These are phyloP conservation scores for Cheilosia urbana DNA, from an alignment of 2,888 invertebrate species.

Conservation along the genomic window DNA sequence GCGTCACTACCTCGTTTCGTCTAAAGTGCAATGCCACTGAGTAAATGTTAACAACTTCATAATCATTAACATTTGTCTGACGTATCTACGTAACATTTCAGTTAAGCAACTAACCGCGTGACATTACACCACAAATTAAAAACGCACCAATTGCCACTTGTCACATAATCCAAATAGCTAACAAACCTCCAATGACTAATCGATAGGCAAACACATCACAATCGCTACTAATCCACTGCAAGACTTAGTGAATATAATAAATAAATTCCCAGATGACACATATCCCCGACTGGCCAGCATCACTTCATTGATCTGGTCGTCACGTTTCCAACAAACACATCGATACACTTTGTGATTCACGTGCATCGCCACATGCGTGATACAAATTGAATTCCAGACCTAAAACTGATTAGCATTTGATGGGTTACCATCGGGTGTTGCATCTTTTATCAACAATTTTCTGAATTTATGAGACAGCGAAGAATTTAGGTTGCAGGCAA, in stretches of 20 bases:
- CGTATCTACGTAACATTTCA: conserved; percentile 17
- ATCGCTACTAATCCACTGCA: conserved; percentile 1
- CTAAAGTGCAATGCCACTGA: background rate
- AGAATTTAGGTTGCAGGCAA: background rate
- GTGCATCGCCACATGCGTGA: conserved; percentile 45
- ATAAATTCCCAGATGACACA: conserved; percentile 37
- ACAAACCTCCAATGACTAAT: conserved; percentile 9
- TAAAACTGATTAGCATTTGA: conserved; percentile 38
- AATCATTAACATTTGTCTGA: conserved; percentile 6
- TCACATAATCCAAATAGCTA: conserved; percentile 39
- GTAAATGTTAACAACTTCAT: conserved; percentile 5
- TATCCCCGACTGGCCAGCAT: conserved; percentile 24
- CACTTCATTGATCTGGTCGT: conserved; percentile 1
- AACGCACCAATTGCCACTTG: conserved; percentile 12
- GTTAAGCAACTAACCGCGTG: conserved; percentile 16
- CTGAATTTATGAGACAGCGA: background rate
- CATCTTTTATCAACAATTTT: background rate
- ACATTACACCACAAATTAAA: conserved; percentile 44
- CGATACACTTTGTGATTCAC: conserved; percentile 30
- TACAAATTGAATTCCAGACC: conserved; percentile 24
- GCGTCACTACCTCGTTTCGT: background rate
- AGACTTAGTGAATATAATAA: conserved; percentile 24
- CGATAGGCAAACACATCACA: conserved; percentile 3
- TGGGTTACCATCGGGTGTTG: background rate
- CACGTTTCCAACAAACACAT: conserved; percentile 30